These are phyloP conservation scores for Pristionchus maxplancki DNA, from an alignment of 2,888 invertebrate species.

Conservation along the genomic window DNA sequence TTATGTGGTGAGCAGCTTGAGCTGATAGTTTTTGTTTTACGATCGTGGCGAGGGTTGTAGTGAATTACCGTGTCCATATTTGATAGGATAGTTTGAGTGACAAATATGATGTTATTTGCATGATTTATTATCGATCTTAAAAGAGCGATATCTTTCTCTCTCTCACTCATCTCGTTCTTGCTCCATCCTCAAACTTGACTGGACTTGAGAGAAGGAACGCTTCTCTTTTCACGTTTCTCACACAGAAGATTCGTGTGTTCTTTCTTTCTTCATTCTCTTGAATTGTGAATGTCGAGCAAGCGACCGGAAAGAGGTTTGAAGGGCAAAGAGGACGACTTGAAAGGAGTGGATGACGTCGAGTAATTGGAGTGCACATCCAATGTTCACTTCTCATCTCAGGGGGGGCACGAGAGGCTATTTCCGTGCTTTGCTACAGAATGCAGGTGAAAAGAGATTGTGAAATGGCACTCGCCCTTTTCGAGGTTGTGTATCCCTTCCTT, in stretches of 20 bases:
- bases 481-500: constrained; percentile 10
- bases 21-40: not conserved
- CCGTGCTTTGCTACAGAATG: not conserved
- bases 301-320: constrained; percentile 22
- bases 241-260: constrained; percentile 1
- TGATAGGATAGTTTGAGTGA: not conserved
- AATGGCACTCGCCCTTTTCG: not conserved
- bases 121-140: not conserved
- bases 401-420: not conserved
- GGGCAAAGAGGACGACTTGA: constrained; percentile 1
- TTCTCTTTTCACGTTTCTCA: constrained; percentile 10
- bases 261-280: not conserved
- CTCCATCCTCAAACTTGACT: constrained; percentile 38
- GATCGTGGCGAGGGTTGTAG: not conserved
- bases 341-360: constrained; percentile 37
- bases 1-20: not conserved
- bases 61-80: not conserved
- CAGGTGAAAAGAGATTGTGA: constrained; percentile 30
- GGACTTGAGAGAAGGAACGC: constrained; percentile 17
- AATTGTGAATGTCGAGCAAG: not conserved
- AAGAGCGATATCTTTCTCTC: constrained; percentile 5
- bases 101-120: not conserved
- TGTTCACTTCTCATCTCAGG: not conserved
- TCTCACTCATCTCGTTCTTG: constrained; percentile 27
- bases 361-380: constrained; percentile 31